Conservation (phyloP, 2,113 vertebrate species). For the Seriola rivoliana region DNA sequence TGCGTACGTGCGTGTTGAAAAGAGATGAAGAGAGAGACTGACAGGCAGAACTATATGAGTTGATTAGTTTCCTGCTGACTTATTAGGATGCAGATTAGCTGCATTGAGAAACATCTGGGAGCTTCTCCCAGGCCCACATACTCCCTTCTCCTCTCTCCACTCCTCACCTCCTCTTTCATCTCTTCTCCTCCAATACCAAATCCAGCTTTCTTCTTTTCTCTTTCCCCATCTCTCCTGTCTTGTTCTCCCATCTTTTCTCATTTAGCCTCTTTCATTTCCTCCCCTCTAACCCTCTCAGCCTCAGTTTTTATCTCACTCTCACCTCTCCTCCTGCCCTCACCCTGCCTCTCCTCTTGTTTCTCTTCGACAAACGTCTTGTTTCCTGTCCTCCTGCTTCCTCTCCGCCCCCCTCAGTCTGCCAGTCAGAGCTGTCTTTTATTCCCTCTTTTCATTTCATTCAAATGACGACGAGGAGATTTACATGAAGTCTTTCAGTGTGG, state of each 20-base stretch:
- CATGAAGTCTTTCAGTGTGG: slow-evolving; percentile 51
- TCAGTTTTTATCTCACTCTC: slow-evolving; percentile 31
- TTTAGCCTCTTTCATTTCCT: slow-evolving; percentile 26
- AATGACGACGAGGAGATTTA: slow-evolving; percentile 58
- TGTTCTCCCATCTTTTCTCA: slow-evolving; percentile 3
- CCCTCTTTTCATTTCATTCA: slow-evolving; percentile 45
- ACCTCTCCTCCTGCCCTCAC: slow-evolving; percentile 36
- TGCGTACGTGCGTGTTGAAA: slow-evolving; percentile 26
- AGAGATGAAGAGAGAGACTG: slow-evolving; percentile 62
- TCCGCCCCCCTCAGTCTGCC: slow-evolving; percentile 41
- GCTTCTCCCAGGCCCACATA: slow-evolving; percentile 62
- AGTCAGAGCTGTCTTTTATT: slow-evolving; percentile 52
- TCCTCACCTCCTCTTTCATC: slow-evolving; percentile 50
- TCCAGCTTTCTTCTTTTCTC: slow-evolving; percentile 13
- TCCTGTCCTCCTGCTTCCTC: slow-evolving; percentile 39
- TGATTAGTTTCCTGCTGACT: slow-evolving; percentile 83
- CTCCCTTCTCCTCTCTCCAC: slow-evolving; percentile 33
- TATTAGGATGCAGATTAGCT: slow-evolving; percentile 86
- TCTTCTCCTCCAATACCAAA: slow-evolving; percentile 23
- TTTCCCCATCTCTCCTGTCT: slow-evolving; percentile 2
- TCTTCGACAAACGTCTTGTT: slow-evolving; percentile 29
- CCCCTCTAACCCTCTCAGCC: slow-evolving; percentile 20
- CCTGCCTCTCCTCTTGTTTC: slow-evolving; percentile 26
- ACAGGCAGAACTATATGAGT: slow-evolving; percentile 78
- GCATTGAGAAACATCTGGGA: slow-evolving; percentile 84